A percentile compares a stretch with the other conserved stretches of the same genome.
phyloP scores from a whole-genome alignment of 2,113 vertebrate genomes.

The Phyllopteryx taeniolatus region DNA sequence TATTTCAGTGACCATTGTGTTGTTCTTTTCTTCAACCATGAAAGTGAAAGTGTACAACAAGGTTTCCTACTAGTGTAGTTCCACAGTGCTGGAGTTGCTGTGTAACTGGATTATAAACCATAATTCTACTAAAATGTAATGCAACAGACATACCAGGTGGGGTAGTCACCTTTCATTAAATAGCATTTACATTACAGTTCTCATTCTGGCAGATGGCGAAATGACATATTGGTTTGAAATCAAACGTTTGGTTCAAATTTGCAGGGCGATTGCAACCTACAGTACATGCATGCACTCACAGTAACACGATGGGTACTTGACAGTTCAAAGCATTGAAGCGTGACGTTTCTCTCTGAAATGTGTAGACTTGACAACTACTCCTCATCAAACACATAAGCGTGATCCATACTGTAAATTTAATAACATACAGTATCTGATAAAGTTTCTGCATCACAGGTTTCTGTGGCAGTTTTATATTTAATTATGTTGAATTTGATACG shows the following conservation, averaged over 20 bases:
- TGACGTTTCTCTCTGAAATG: conserved; percentile 32
- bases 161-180: conserved; percentile 26
- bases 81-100: conserved; percentile 63
- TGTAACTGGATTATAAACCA: conserved; percentile 64
- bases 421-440: background rate
- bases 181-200: conserved; percentile 16
- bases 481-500: background rate
- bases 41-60: no score
- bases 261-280: conserved; percentile 21
- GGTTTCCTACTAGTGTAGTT: conserved; percentile 34
- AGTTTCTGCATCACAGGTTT: background rate
- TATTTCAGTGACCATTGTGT: no score
- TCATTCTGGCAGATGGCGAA: conserved; percentile 7
- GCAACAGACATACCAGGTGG: conserved; percentile 52
- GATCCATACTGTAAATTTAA: background rate
- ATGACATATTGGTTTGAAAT: conserved; percentile 39
- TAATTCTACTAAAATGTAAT: conserved; percentile 64
- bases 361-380: conserved; percentile 9
- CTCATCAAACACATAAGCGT: background rate
- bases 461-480: background rate
- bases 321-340: conserved; percentile 29
- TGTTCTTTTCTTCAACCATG: no score
- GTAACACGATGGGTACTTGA: conserved; percentile 22
- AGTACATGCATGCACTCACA: background rate
- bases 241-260: conserved; percentile 13